These are phyloP conservation scores for Neoarius graeffei DNA, from an alignment of 2,113 vertebrate species.

Conservation along the genomic window DNA sequence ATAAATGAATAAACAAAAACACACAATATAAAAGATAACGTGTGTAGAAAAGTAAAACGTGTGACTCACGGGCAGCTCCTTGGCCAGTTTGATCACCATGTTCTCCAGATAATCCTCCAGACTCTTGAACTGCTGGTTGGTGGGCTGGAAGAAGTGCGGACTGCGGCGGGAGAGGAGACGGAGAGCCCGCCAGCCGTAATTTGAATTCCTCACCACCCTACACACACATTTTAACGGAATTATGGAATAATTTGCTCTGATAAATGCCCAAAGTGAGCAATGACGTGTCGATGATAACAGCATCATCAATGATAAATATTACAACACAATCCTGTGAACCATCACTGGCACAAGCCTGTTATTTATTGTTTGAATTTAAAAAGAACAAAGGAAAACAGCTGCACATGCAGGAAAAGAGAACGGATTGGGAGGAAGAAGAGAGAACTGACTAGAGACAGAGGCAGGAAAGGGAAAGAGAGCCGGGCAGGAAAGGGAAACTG, in stretches of 20 bases:
- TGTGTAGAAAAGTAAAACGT: background rate
- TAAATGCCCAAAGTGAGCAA: too few relatives aligned
- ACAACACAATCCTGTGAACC: background rate
- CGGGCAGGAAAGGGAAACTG: too few relatives aligned
- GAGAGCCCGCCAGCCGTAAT: slow-evolving; percentile 96
- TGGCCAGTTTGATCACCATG: slow-evolving; percentile 98
- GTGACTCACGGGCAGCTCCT: slow-evolving; percentile 92
- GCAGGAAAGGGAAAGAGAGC: too few relatives aligned
- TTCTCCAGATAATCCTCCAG: slow-evolving; percentile 96
- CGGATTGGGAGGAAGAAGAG: too few relatives aligned
- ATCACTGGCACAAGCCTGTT: background rate
- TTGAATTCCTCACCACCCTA: slow-evolving; percentile 94
- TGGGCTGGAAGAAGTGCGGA: slow-evolving; percentile 98
- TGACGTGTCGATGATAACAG: background rate
- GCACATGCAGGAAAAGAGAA: too few relatives aligned
- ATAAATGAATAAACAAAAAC: background rate
- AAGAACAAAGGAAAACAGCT: too few relatives aligned
- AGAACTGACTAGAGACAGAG: too few relatives aligned
- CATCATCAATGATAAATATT: background rate
- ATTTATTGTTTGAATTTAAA: background rate
- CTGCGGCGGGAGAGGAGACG: slow-evolving; percentile 92
- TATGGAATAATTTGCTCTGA: background rate
- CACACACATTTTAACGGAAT: background rate
- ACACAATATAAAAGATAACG: background rate
- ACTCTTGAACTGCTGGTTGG: slow-evolving; percentile 97